A percentile compares a stretch with the other conserved stretches of the same genome.
Conservation (phyloP, 2,888 invertebrate species). For the Drosophila subsilvestris region DNA sequence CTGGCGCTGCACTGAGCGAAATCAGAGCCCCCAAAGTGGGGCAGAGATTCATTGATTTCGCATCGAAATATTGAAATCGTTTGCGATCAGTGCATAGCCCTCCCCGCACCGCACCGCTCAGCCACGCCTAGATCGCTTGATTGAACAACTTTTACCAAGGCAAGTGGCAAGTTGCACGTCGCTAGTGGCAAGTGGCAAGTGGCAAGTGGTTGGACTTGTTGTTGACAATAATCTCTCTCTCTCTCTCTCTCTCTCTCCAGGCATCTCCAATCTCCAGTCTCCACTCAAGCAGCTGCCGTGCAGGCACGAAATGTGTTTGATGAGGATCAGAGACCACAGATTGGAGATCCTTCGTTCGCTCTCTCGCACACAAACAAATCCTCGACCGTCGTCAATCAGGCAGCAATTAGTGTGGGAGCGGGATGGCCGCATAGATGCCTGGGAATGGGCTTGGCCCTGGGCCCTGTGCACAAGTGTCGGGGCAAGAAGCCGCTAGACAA, state of each 20-base stretch:
- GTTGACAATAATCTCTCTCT: conserved; percentile 37
- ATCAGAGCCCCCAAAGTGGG: not conserved
- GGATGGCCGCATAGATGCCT: conserved; percentile 5
- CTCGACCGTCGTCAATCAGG: conserved; percentile 70
- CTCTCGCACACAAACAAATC: conserved; percentile 15
- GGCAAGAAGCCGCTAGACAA: conserved; percentile 70
- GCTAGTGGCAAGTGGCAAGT: conserved; percentile 16
- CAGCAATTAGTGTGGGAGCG: conserved; percentile 37
- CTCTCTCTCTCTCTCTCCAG: conserved; percentile 4
- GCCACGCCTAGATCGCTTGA: no score
- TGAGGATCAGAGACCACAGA: conserved; percentile 63
- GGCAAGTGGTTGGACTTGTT: conserved; percentile 37
- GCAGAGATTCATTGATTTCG: no score
- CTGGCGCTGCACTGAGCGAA: not conserved
- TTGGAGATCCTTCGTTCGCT: conserved; percentile 11
- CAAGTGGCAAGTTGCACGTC: conserved; percentile 20
- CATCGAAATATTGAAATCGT: conserved; percentile 10
- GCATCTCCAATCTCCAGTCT: no score
- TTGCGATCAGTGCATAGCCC: conserved; percentile 24
- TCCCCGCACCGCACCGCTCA: no score
- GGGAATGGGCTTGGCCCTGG: not conserved
- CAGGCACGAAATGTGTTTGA: conserved; percentile 67
- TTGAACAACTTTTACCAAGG: conserved; percentile 42
- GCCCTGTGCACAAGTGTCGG: conserved; percentile 70
- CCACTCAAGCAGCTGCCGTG: conserved; percentile 33